phyloP scores from a whole-genome alignment of 1,140 invertebrate genomes.

The Drosophila lowei region DNA sequence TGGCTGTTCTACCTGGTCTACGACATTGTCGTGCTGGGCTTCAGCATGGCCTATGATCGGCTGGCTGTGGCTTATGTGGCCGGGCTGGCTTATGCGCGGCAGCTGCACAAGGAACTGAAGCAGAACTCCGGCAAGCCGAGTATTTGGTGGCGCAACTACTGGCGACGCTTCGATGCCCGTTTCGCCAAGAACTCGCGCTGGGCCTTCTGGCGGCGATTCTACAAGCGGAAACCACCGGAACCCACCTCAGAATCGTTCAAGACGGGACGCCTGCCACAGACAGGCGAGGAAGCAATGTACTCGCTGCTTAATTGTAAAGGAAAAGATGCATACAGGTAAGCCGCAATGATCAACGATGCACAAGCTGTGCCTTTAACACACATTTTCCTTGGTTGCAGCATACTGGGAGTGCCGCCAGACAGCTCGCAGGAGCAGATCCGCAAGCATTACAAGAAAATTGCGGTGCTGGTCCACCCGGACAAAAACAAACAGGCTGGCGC shows the following conservation, averaged over 20 bases:
- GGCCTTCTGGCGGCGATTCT: conserved; percentile 80
- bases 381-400: conserved; percentile 85
- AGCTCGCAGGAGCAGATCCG: conserved; percentile 97
- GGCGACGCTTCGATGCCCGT: conserved; percentile 73
- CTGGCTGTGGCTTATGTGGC: conserved; percentile 60
- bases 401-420: conserved; percentile 92
- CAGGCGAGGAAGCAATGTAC: conserved; percentile 97
- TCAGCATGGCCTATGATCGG: conserved; percentile 88
- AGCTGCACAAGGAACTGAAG: conserved; percentile 74
- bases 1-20: conserved; percentile 91
- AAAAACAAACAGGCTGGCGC: conserved; percentile 97
- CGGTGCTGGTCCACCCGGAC: conserved; percentile 96
- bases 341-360: not conserved
- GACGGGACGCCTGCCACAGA: conserved; percentile 88
- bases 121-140: conserved; percentile 80
- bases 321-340: conserved; percentile 95
- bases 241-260: conserved; percentile 60
- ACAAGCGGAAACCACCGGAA: conserved; percentile 72
- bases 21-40: conserved; percentile 90
- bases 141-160: conserved; percentile 76
- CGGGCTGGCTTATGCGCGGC: conserved; percentile 53
- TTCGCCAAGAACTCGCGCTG: conserved; percentile 78
- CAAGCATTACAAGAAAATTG: conserved; percentile 96
- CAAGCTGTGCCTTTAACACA: not conserved
- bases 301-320: conserved; percentile 95